A percentile compares a stretch with the other conserved stretches of the same genome.
Conservation (phyloP, 2,888 invertebrate genomes). For the Mystacides longicornis region DNA sequence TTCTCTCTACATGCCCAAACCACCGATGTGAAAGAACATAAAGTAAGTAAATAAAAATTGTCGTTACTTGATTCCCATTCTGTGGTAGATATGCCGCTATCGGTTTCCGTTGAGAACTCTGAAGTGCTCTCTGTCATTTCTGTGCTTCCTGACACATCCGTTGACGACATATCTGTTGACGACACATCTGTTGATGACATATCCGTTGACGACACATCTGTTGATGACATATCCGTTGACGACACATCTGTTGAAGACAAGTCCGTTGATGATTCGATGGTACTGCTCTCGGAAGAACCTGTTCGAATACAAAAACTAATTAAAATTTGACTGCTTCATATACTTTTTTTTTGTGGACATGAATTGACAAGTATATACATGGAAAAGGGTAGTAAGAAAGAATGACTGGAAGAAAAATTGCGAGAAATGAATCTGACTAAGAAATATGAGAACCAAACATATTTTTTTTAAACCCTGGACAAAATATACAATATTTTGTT, state of each 20-base stretch:
- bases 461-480: no score
- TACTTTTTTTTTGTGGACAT: no score
- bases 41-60: not conserved
- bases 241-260: slow-evolving; percentile 9
- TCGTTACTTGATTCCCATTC: slow-evolving; percentile 13
- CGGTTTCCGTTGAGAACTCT: slow-evolving; percentile 26
- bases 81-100: slow-evolving; percentile 34
- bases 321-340: no score
- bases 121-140: slow-evolving; percentile 26
- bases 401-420: no score
- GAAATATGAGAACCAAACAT: no score
- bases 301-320: not conserved
- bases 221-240: not conserved
- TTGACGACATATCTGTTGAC: not conserved
- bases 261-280: slow-evolving; percentile 22
- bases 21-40: no score
- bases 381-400: no score
- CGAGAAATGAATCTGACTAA: no score
- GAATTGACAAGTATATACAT: no score
- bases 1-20: no score
- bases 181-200: not conserved
- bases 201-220: not conserved
- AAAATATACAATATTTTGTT: no score
- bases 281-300: slow-evolving; percentile 18
- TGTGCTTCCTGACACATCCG: slow-evolving; percentile 11